phyloP scores from a whole-genome alignment of 2,888 invertebrate genomes.

The Pammene aurita region DNA sequence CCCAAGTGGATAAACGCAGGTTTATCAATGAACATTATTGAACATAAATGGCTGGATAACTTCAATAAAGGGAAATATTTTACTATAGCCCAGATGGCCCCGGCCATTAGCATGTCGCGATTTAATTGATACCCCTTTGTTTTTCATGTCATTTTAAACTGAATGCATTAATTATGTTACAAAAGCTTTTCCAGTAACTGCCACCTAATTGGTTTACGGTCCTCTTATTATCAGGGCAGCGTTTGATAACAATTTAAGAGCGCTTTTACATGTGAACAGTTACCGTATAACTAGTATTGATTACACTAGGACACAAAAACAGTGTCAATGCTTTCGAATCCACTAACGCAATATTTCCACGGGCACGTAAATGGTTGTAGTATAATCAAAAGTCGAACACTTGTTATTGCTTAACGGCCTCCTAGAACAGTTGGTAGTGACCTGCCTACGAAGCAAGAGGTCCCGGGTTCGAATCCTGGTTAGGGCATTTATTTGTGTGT shows the following conservation, averaged over 20 bases:
- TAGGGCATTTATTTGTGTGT: too few species aligned
- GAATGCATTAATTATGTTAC: conserved; percentile 67
- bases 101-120: conserved; percentile 67
- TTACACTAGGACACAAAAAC: too few species aligned
- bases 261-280: too few species aligned
- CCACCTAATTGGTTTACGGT: conserved; percentile 63
- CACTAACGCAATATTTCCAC: too few species aligned
- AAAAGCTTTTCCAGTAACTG: conserved; percentile 61
- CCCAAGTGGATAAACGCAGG: not conserved
- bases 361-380: too few species aligned
- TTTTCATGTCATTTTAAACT: conserved; percentile 65
- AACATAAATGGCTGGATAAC: conserved; percentile 19
- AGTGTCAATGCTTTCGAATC: too few species aligned
- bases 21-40: not conserved
- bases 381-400: too few species aligned
- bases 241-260: conserved; percentile 11
- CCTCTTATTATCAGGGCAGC: conserved; percentile 51
- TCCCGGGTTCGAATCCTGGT: too few species aligned
- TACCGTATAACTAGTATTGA: too few species aligned
- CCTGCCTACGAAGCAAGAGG: too few species aligned
- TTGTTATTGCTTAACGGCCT: too few species aligned
- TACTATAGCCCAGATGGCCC: conserved; percentile 58
- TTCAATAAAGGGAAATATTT: conserved; percentile 43
- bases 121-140: conserved; percentile 71
- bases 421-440: too few species aligned